Evolutionary conservation across 2,113 vertebrate genomes (phyloP), one percentile per base, ranked within the genome.

Genomic region (Ellobius talpinus): DNA sequence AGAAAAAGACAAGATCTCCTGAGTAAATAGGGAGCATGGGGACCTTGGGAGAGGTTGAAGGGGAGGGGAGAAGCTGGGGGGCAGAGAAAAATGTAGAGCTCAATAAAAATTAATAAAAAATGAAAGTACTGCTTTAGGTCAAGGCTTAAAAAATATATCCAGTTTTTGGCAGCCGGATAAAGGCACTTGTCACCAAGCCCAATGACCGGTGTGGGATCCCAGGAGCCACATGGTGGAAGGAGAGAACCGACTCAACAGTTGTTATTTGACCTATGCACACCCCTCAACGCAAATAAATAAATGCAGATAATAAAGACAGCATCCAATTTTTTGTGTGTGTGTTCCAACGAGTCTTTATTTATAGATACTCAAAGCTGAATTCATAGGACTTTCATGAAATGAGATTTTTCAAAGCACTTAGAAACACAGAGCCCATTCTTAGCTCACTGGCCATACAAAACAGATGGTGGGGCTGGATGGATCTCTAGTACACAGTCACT

Each of bases 341-440:
- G 87, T 47, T 90, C 74, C 87, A 90, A 66, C 19, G 36, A 79
- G n/a, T 47, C 93, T 95, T 94, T 94, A 93, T 72, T 97, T 65
- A 74, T 2, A 63, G 74, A 90, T 23, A 73, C 93, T 76, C 63
- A 81, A 45, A 77, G 10, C 29, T 74, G 50, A 70, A 89, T 61
- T 81, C 72, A 50, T 58, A 65, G 66, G 23, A 58, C 31, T 55
- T 77, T 74, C 73, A 2, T 16, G 39, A 92, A 95, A 55, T 58
- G 61, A 84, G 29, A 16, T 45, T 42, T 52, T 86, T 23, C 31
- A 86, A 82, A 82, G 52, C 61, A 42, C 58, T 81, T 58, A 90
- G 89, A 81, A 86, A 88, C 14, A 39, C 52, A 70, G 47, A 88
- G 81, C 47, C 68, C 87, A 70, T 33, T 86, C 77, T 82, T 77